These are phyloP conservation scores for Cherax destructor DNA, from an alignment of 1,140 invertebrate species.

Conservation along the genomic window DNA sequence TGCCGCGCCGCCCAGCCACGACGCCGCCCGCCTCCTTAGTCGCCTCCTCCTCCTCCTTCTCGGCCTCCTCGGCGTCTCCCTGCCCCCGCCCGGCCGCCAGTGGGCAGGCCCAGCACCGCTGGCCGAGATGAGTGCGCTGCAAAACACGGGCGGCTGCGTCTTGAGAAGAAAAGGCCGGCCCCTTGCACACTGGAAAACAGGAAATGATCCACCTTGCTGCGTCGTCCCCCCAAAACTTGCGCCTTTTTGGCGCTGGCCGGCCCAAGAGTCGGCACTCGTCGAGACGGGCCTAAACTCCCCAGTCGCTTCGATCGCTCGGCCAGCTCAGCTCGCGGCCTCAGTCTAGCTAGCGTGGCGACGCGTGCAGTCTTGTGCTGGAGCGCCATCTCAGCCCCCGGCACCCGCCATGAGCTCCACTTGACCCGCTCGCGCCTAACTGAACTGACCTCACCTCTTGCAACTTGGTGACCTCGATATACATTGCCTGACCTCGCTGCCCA, in stretches of 20 bases:
- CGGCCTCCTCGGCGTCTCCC: conserved; percentile 63
- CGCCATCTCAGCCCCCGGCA: conserved; percentile 58
- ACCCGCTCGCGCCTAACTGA: conserved; percentile 63
- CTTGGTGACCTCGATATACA: conserved; percentile 62
- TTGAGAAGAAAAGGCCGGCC: conserved; percentile 71
- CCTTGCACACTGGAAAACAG: conserved; percentile 70
- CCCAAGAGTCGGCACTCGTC: conserved; percentile 72
- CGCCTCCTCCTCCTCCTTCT: conserved; percentile 66
- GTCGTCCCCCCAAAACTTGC: conserved; percentile 70
- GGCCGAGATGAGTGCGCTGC: conserved; percentile 67
- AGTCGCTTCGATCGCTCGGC: conserved; percentile 71
- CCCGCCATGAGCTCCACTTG: conserved; percentile 68
- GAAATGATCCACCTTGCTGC: conserved; percentile 72
- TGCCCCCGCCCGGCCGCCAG: conserved; percentile 62
- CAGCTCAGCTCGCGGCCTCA: conserved; percentile 71
- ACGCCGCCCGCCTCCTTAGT: conserved; percentile 68
- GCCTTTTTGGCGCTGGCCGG: conserved; percentile 71
- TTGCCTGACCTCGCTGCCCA: conserved; percentile 68
- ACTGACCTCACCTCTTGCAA: conserved; percentile 66
- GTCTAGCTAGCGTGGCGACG: conserved; percentile 69
- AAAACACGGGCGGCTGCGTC: conserved; percentile 70
- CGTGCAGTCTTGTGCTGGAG: conserved; percentile 69
- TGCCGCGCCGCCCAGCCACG: conserved; percentile 66
- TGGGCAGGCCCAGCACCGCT: conserved; percentile 64
- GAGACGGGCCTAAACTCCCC: conserved; percentile 71